Percentiles rank a stretch among this genome's conserved stretches.
phyloP scores from a whole-genome alignment of 2,888 invertebrate genomes.

The Agonopterix heracliana region DNA sequence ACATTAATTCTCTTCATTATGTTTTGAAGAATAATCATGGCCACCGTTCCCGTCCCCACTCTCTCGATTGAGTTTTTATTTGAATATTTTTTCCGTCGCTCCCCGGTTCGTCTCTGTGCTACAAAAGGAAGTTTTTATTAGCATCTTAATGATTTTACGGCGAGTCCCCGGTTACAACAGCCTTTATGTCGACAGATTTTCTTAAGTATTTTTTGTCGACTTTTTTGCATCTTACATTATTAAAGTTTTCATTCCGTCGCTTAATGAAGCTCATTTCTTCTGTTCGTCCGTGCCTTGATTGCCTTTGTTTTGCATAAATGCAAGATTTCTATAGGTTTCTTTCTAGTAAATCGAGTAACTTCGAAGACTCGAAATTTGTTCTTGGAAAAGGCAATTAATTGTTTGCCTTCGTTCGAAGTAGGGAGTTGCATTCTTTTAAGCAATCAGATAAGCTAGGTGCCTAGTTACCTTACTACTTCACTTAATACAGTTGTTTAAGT shows the following conservation, averaged over 20 bases:
- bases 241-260: slow-evolving; percentile 75
- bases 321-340: slow-evolving; percentile 73
- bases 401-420: slow-evolving; percentile 30
- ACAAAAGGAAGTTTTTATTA: slow-evolving; percentile 78
- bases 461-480: background rate
- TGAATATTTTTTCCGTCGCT: slow-evolving; percentile 69
- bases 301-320: slow-evolving; percentile 77
- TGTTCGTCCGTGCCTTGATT: slow-evolving; percentile 73
- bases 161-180: slow-evolving; percentile 75
- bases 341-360: slow-evolving; percentile 63
- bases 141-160: slow-evolving; percentile 79
- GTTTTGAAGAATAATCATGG: slow-evolving; percentile 78
- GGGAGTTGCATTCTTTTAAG: slow-evolving; percentile 12
- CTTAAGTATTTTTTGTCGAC: slow-evolving; percentile 74
- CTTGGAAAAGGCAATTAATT: slow-evolving; percentile 56
- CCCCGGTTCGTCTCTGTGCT: slow-evolving; percentile 66
- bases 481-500: too few relatives aligned
- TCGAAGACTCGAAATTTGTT: slow-evolving; percentile 62
- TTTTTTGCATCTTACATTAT: slow-evolving; percentile 77
- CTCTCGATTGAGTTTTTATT: slow-evolving; percentile 75
- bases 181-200: slow-evolving; percentile 77
- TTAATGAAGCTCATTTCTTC: slow-evolving; percentile 77
- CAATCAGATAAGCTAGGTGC: slow-evolving; percentile 14
- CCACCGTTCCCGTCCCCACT: slow-evolving; percentile 64
- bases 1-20: slow-evolving; percentile 78